Evolutionary conservation across 1,140 invertebrate genomes (phyloP).

Genomic region (Trinorchestia longiramus): DNA sequence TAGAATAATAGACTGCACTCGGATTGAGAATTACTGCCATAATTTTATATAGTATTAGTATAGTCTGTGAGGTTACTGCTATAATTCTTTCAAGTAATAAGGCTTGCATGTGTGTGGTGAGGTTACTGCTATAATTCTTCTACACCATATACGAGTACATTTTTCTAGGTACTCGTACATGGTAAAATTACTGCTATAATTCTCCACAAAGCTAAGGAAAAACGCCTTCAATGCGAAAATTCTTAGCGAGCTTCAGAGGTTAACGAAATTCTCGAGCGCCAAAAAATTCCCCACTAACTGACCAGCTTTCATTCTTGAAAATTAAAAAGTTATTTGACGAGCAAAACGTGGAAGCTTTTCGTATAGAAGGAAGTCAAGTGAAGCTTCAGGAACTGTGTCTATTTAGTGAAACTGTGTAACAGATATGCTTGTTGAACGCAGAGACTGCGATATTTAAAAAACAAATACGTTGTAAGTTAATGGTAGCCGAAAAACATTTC

Average conservation of each 20-base stretch:
- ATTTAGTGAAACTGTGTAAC: background rate
- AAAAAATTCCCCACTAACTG: background rate
- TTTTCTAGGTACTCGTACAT: background rate
- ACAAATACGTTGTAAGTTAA: background rate
- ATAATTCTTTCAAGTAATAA: background rate
- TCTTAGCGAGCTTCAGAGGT: background rate
- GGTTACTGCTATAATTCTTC: background rate
- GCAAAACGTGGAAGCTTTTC: background rate
- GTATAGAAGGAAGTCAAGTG: background rate
- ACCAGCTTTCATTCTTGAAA: background rate
- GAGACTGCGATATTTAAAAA: background rate
- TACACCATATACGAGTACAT: background rate
- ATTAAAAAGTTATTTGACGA: background rate
- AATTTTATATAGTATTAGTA: background rate
- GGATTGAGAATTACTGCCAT: no score
- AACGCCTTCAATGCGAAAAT: background rate
- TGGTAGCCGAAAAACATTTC: background rate
- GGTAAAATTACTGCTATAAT: background rate
- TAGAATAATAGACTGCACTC: no score
- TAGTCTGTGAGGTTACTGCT: background rate
- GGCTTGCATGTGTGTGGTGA: background rate
- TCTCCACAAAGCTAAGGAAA: background rate
- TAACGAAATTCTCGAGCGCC: background rate
- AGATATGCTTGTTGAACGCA: background rate
- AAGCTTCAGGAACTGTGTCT: background rate